Evolutionary conservation across 2,113 vertebrate species (phyloP), one percentile per base, ranked within the genome.

Genomic region (Micronisus gabar): DNA sequence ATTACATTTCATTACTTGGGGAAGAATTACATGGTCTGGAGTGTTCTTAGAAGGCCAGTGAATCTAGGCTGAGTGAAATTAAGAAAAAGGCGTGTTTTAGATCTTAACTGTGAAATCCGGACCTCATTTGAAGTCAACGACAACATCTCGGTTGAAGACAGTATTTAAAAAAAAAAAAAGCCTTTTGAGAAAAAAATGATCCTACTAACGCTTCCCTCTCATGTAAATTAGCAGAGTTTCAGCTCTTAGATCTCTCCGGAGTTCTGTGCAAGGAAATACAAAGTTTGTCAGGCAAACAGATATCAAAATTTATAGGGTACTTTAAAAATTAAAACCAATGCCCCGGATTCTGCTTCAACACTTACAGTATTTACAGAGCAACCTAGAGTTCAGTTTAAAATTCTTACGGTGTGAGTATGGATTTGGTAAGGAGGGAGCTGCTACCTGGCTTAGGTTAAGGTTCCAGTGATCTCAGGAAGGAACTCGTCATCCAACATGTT

Each of bases 261-360:
- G 19, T 81, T 96, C 79, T 68, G 10, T 56, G 43, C 34, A 84
- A 81, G n/a, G 72, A 91, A 86, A 81, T 91, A 74, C 0, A 6
- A 90, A 75, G 34, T 86, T 91, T 93, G 32, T 88, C 81, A 75
- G 63, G 78, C 53, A 93, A 67, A 66, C 36, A 48, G 62, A 52
- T 83, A 81, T 50, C 43, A 86, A 91, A 88, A 90, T 93, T 30
- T 88, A 78, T 85, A 76, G 71, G 38, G 7, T 83, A 43, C 30
- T 89, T 96, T 91, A 92, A 93, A 96, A 86, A 86, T 95, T 90
- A 90, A 95, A 93, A 38, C 13, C 41, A 89, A 3, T 59, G 62
- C 38, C n/a, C 53, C 47, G 78, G 83, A 88, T 95, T 95, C 47
- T 6, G 2, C 41, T 83, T 83, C 59, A 81, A 36, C 23, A 20